These are phyloP conservation scores for Salarias fasciatus DNA, from an alignment of 2,797 vertebrate species.

Conservation along the genomic window DNA sequence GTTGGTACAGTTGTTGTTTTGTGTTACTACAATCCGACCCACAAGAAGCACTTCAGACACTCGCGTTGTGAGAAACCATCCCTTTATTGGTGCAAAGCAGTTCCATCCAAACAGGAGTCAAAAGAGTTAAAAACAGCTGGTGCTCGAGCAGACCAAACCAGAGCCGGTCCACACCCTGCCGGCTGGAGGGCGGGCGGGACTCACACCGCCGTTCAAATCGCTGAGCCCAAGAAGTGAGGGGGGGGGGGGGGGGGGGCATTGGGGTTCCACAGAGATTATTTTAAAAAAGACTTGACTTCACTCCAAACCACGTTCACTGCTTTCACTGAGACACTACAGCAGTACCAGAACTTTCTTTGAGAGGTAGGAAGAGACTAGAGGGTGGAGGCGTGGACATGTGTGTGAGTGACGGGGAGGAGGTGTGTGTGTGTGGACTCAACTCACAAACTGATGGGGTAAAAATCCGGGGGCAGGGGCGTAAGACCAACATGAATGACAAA, in stretches of 20 bases:
- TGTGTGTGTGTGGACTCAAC: slow-evolving; percentile 26
- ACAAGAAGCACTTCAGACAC: slow-evolving; percentile 53
- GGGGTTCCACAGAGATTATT: slow-evolving; percentile 49
- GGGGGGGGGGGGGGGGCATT: too few relatives aligned
- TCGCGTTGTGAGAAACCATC: slow-evolving; percentile 66
- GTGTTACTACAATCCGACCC: neutral
- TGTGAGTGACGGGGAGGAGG: slow-evolving; percentile 17
- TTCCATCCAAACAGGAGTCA: slow-evolving; percentile 53
- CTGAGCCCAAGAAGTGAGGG: slow-evolving; percentile 28
- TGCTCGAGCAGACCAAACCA: slow-evolving; percentile 64
- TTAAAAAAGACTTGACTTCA: slow-evolving; percentile 38
- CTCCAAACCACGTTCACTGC: slow-evolving; percentile 63
- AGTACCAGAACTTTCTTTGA: slow-evolving; percentile 57
- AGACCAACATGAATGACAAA: slow-evolving; percentile 58
- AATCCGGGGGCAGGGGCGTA: slow-evolving; percentile 25
- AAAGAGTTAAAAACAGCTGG: slow-evolving; percentile 67
- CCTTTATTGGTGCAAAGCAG: slow-evolving; percentile 73
- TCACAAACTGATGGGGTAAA: slow-evolving; percentile 45
- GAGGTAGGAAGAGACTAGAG: slow-evolving; percentile 38
- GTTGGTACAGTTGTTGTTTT: too few relatives aligned
- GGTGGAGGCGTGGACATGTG: slow-evolving; percentile 14
- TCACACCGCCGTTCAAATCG: slow-evolving; percentile 18
- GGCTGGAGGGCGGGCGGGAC: slow-evolving; percentile 16
- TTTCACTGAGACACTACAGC: slow-evolving; percentile 62
- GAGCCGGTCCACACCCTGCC: slow-evolving; percentile 40